Base-by-base conservation (phyloP, 2,888 invertebrate genomes). In the Yponomeuta malinellus region DNA sequence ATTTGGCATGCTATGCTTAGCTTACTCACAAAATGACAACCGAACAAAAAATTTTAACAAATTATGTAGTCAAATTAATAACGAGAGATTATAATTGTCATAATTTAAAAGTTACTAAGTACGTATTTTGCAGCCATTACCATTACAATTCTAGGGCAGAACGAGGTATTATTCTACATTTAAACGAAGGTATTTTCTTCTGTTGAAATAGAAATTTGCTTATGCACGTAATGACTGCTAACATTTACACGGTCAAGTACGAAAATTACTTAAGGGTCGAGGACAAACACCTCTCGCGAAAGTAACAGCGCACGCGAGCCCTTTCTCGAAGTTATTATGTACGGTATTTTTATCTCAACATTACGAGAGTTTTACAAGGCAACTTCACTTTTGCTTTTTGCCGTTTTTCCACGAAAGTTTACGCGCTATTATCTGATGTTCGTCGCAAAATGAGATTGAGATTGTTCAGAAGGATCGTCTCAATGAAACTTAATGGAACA, bases 251-350 rank as follows among this genome's bases (percentile, higher is more conserved):
- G 52, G 52, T 65, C 5, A 64, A 65, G 33, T 65, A 65, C 10
- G 31, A 65, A 65, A 33, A 65, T 33, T 65, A 65, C 65, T 65
- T 29, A 65, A 65, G 65, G 65, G 65, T 33, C 5, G 10, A 65
- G 65, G 65, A 33, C 33, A 29, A 65, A 65, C 65, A 33, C 65
- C 65, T 65, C 29, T 65, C 12, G 65, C 33, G 65, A 65, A 65
- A 65, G 65, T 29, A 12, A 33, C 12, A 29, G 65, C 29, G 3
- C 6, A 65, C 31, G 29, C 23, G n/a, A 2, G 29, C 43, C 23
- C 69, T 59, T 69, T 52, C 68, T 23, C 43, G 48, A 31, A 12
- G 65, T 65, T 31, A 65, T 65, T 65, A 68, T 12, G 48, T 68
- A 31, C 10, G 15, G 15, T 69, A 48, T 59, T 23, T 37, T 23